Evolutionary conservation across 2,113 vertebrate genomes (phyloP).

Genomic region (Catharus bicknelli): DNA sequence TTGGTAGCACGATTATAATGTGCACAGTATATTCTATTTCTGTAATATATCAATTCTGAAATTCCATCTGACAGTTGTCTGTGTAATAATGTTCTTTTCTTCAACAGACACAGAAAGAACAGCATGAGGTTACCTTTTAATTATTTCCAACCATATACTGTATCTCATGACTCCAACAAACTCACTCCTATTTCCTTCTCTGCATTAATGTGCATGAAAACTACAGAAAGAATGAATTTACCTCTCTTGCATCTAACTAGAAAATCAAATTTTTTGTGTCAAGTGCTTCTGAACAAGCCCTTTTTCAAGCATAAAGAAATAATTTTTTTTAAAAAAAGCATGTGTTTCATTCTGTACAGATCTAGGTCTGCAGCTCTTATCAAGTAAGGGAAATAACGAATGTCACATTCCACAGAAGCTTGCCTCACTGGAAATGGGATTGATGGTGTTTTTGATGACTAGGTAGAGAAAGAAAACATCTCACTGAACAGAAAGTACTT

Average conservation of each 20-base stretch:
- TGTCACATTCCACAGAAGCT: conserved; percentile 32
- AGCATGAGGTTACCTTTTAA: not conserved
- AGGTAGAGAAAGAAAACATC: conserved; percentile 66
- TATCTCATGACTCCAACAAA: not conserved
- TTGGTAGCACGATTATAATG: not conserved
- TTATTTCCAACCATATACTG: not conserved
- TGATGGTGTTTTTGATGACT: conserved; percentile 63
- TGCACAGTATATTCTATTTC: not conserved
- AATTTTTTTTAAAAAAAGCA: too few species aligned
- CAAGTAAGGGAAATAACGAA: conserved; percentile 29
- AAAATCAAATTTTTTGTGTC: not conserved
- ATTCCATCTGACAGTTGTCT: not conserved
- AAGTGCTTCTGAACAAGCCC: not conserved
- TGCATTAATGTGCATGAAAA: not conserved
- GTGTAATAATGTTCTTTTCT: not conserved
- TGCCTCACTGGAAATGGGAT: conserved; percentile 47
- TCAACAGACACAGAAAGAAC: not conserved
- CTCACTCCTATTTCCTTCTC: not conserved
- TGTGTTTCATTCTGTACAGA: not conserved
- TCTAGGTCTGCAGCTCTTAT: conserved; percentile 25
- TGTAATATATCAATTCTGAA: not conserved
- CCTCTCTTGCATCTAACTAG: not conserved
- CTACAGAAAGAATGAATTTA: not conserved
- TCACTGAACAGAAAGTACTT: conserved; percentile 67
- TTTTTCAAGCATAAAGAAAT: not conserved